These are phyloP conservation scores for Hydroisotoma schaefferi DNA, from an alignment of 2,888 invertebrate species.

Conservation along the genomic window DNA sequence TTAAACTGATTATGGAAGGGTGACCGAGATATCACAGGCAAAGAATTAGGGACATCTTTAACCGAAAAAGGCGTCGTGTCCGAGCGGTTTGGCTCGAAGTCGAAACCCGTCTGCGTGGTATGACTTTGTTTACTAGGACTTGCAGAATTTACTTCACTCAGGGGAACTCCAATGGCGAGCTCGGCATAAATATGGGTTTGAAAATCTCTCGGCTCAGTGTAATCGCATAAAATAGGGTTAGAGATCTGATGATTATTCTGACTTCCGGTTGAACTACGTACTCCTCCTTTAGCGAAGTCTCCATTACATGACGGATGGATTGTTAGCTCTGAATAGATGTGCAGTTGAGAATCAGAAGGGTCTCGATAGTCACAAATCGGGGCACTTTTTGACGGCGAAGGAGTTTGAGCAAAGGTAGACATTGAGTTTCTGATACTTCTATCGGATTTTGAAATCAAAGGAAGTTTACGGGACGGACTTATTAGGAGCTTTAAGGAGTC, in stretches of 20 bases:
- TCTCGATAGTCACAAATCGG: constrained; percentile 55
- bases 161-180: constrained; percentile 13
- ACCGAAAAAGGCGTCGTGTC: too few species aligned
- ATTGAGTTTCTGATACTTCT: constrained; percentile 10
- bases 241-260: not conserved
- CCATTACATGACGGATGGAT: constrained; percentile 1
- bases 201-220: constrained; percentile 48
- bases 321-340: constrained; percentile 47
- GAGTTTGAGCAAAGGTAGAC: constrained; percentile 32
- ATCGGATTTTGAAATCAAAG: not conserved
- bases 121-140: constrained; percentile 49
- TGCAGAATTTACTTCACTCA: constrained; percentile 50
- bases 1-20: too few species aligned
- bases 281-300: not conserved
- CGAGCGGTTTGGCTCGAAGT: too few species aligned
- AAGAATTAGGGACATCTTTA: too few species aligned
- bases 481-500: not conserved
- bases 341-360: constrained; percentile 50
- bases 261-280: not conserved
- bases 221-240: constrained; percentile 43
- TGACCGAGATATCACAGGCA: constrained; percentile 1
- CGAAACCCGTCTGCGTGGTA: not conserved
- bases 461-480: not conserved
- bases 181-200: constrained; percentile 48
- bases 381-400: constrained; percentile 42